Evolutionary conservation across 2,113 vertebrate genomes (phyloP), one percentile per base, ranked within the genome.

Genomic region (Rhizomys pruinosus): DNA sequence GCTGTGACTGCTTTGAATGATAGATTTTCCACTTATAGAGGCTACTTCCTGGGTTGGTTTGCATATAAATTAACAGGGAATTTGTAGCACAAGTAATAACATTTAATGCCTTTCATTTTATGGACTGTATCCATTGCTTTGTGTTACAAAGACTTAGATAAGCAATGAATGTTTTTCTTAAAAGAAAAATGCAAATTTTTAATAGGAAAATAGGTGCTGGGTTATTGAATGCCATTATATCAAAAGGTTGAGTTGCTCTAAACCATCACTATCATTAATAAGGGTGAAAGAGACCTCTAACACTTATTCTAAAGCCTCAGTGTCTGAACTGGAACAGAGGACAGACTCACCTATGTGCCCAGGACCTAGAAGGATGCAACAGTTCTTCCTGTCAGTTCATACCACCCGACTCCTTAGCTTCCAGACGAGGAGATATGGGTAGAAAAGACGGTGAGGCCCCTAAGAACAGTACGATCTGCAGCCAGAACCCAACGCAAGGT

Each of bases 1-100:
- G 63, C 87, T 37, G 42, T 34, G 34, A 94, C 84, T 32, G 81
- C 37, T 87, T 84, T 32, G 66, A 96, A 88, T 90, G 66, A 96
- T 87, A 76, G 4, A 32, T 71, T 73, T 78, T 57, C 52, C 68
- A 76, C n/a, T 87, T 63, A 72, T 2, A 89, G 34, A 27, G 15
- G 84, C 88, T 64, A 71, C 88, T 84, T 91, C 44, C 42, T 52
- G 79, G 74, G 89, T 55, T 32, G 13, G 71, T 32, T 89, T 64
- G 42, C n/a, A 17, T 80, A 86, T 13, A 82, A 72, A 90, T 47
- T 71, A 69, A 39, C 25, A 5, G 39, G 25, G 78, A 84, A 89
- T 27, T 91, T 74, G 78, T 20, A 92, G 23, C 39, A 55, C 55
- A 72, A 90, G 89, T 82, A 72, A 32, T 5, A 82, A 37, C 59